Percentiles rank a stretch among this genome's conserved stretches.
These are phyloP conservation scores for Amphibalanus amphitrite DNA, from an alignment of 1,140 invertebrate genomes.

Conservation along the genomic window DNA sequence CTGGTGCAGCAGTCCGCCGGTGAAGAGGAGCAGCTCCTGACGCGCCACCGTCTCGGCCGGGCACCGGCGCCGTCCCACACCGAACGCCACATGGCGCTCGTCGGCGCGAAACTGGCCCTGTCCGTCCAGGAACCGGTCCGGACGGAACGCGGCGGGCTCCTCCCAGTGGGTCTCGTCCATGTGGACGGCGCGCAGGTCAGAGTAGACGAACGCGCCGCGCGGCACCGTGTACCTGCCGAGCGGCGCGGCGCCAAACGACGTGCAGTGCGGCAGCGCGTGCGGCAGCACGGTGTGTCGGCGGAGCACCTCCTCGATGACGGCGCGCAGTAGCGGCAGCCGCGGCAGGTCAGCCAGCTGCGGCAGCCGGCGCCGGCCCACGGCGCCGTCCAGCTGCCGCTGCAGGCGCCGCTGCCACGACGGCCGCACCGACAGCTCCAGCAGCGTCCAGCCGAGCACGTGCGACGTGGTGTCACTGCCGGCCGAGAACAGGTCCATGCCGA, in stretches of 20 bases:
- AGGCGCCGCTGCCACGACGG: constrained; percentile 23
- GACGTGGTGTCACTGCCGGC: constrained; percentile 25
- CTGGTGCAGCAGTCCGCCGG: background rate
- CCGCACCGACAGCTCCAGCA: constrained; percentile 22
- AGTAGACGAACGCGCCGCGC: background rate
- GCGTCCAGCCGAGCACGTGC: constrained; percentile 23
- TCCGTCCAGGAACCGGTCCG: too few species aligned
- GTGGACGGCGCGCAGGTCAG: background rate
- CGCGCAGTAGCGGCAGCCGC: constrained; percentile 20
- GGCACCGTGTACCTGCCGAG: background rate
- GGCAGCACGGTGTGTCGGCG: constrained; percentile 18
- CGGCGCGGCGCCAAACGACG: background rate
- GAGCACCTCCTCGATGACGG: constrained; percentile 19
- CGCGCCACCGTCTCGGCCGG: background rate
- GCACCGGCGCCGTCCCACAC: background rate
- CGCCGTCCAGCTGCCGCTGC: constrained; percentile 23
- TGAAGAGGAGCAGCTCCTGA: background rate
- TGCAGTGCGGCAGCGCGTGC: constrained; percentile 8
- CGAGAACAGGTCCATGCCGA: constrained; percentile 19
- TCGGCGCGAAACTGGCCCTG: too few species aligned
- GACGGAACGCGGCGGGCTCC: too few species aligned
- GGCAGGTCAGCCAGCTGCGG: constrained; percentile 18
- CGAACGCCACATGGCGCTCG: too few species aligned
- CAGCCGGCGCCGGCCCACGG: constrained; percentile 21
- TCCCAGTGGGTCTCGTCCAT: constrained; percentile 28